Evolutionary conservation across 2,797 vertebrate species (phyloP).

Genomic region (Anabas testudineus): DNA sequence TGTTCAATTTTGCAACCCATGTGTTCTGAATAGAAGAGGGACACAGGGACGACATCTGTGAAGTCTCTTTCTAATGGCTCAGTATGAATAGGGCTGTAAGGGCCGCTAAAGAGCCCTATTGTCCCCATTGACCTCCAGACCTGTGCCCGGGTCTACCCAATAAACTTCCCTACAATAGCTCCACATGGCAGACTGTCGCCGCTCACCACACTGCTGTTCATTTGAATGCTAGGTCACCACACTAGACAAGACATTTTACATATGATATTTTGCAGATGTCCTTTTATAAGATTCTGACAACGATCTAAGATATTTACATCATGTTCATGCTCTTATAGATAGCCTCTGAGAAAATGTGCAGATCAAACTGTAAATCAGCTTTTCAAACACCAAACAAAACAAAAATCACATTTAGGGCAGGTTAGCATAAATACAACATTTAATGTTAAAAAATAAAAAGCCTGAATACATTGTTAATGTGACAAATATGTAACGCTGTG

Average conservation of each 20-base stretch:
- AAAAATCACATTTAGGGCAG: neutral
- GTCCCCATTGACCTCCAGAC: constrained; percentile 58
- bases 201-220: constrained; percentile 1
- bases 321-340: too few relatives aligned
- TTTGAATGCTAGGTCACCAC: neutral
- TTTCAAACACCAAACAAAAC: constrained; percentile 3
- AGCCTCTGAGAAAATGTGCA: neutral
- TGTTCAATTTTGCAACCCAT: constrained; percentile 40
- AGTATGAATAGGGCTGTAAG: constrained; percentile 52
- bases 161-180: constrained; percentile 50
- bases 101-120: constrained; percentile 61
- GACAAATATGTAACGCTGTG: neutral
- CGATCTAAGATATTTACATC: neutral
- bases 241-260: neutral
- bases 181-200: constrained; percentile 35
- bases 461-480: constrained; percentile 2
- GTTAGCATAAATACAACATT: neutral
- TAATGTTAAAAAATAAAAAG: neutral
- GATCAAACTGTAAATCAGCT: neutral
- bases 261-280: neutral
- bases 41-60: constrained; percentile 52
- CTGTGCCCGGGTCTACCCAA: constrained; percentile 19
- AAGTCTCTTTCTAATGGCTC: constrained; percentile 38
- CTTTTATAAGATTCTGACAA: neutral
- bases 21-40: constrained; percentile 42